A percentile compares a stretch with the other conserved stretches of the same genome.
Conservation (phyloP, 2,888 invertebrate species). For the Perizoma flavofasciatum region DNA sequence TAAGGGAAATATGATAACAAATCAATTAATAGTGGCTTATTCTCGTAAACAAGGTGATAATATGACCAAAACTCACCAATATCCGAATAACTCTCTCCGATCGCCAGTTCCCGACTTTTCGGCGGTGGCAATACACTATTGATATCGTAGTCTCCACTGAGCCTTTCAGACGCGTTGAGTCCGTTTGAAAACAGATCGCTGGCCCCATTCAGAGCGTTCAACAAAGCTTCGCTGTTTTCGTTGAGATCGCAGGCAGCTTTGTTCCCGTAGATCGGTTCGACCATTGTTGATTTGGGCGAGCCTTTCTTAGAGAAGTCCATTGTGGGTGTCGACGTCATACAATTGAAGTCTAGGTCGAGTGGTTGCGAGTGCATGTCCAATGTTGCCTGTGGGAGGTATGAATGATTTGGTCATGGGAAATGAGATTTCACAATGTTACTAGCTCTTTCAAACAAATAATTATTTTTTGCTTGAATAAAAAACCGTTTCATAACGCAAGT, state of each 20-base stretch:
- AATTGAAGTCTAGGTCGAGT: conserved; percentile 77
- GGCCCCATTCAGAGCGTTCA: conserved; percentile 70
- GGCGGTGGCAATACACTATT: conserved; percentile 78
- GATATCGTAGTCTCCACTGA: conserved; percentile 79
- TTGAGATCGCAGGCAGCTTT: conserved; percentile 73
- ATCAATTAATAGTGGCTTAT: no score
- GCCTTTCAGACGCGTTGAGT: conserved; percentile 62
- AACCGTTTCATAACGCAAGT: no score
- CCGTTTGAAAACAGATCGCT: conserved; percentile 77
- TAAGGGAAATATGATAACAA: neutral
- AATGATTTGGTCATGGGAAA: no score
- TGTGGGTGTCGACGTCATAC: conserved; percentile 74
- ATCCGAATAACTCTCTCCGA: conserved; percentile 81
- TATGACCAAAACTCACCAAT: conserved; percentile 65
- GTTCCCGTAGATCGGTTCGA: conserved; percentile 78
- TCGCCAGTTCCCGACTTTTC: conserved; percentile 77
- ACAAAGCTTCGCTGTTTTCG: conserved; percentile 69
- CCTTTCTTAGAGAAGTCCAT: conserved; percentile 76
- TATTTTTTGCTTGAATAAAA: no score
- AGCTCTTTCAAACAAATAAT: no score
- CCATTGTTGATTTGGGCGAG: conserved; percentile 72
- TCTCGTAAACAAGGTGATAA: no score
- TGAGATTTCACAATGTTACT: no score
- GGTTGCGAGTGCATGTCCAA: conserved; percentile 77
- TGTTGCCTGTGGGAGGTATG: conserved; percentile 54